Conservation (phyloP, 2,888 invertebrate species). For the Hypomecis atomaria region DNA sequence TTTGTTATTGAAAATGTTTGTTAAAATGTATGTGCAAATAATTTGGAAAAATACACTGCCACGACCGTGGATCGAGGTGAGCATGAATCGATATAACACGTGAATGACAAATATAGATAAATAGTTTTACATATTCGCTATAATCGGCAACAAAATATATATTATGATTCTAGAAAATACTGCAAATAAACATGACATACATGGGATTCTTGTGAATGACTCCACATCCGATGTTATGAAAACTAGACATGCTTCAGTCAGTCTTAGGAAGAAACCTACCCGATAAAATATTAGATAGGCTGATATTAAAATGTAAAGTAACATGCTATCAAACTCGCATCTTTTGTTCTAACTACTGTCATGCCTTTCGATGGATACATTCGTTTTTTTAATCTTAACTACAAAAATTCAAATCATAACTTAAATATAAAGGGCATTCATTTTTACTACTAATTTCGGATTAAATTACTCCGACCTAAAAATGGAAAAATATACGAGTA, state of each 20-base stretch:
- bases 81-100: constrained; percentile 45
- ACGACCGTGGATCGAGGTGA: constrained; percentile 65
- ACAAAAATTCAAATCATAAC: constrained; percentile 2
- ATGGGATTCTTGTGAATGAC: constrained; percentile 43
- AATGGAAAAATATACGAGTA: too few species aligned
- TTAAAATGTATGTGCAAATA: constrained; percentile 51
- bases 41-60: constrained; percentile 66
- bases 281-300: constrained; percentile 17
- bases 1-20: constrained; percentile 54
- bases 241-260: constrained; percentile 74
- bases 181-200: constrained; percentile 30
- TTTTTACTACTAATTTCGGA: too few species aligned
- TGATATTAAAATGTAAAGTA: constrained; percentile 44
- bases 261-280: constrained; percentile 33
- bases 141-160: constrained; percentile 38
- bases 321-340: constrained; percentile 54
- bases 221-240: constrained; percentile 50
- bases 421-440: constrained; percentile 24
- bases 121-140: constrained; percentile 42
- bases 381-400: constrained; percentile 5
- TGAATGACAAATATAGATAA: constrained; percentile 51
- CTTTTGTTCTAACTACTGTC: constrained; percentile 48
- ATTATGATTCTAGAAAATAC: constrained; percentile 32
- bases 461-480: too few species aligned
- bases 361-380: constrained; percentile 47